phyloP scores from a whole-genome alignment of 2,797 vertebrate species.

The Sciurus vulgaris region DNA sequence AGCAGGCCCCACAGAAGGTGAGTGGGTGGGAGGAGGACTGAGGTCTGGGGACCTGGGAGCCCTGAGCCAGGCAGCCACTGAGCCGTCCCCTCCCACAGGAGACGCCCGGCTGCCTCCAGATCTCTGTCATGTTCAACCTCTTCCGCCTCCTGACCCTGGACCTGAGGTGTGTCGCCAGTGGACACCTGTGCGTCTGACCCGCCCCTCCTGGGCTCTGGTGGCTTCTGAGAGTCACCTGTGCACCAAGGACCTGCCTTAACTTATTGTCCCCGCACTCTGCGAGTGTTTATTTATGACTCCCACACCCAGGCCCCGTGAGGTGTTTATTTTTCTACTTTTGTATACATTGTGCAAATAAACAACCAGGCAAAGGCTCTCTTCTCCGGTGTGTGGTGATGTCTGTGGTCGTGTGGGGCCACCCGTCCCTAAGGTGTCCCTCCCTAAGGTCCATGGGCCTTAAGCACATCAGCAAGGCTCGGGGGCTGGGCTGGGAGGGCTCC shows the following conservation, averaged over 20 bases:
- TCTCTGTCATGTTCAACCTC: not conserved
- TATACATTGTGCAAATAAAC: constrained; percentile 44
- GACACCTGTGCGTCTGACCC: constrained; percentile 27
- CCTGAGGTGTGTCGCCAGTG: not conserved
- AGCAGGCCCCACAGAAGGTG: not conserved
- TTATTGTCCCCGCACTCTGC: constrained; percentile 23
- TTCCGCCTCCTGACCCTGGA: not conserved
- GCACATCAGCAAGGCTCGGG: not conserved
- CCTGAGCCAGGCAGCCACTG: not conserved
- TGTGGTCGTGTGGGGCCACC: fast-evolving
- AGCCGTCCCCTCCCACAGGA: not conserved
- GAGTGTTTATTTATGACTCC: constrained; percentile 5
- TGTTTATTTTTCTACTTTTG: constrained; percentile 71
- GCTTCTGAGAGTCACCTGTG: not conserved
- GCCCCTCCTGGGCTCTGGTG: not conserved
- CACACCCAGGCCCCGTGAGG: not conserved
- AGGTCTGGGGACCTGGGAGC: not conserved
- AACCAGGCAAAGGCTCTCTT: not conserved
- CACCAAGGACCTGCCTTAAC: not conserved
- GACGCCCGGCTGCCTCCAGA: not conserved
- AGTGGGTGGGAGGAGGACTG: not conserved
- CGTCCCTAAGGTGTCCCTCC: not conserved
- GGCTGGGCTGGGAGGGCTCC: not conserved
- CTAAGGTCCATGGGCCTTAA: not conserved
- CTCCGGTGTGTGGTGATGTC: fast-evolving